Evolutionary conservation across 1,140 invertebrate species (phyloP).

Genomic region (Myzus persicae): DNA sequence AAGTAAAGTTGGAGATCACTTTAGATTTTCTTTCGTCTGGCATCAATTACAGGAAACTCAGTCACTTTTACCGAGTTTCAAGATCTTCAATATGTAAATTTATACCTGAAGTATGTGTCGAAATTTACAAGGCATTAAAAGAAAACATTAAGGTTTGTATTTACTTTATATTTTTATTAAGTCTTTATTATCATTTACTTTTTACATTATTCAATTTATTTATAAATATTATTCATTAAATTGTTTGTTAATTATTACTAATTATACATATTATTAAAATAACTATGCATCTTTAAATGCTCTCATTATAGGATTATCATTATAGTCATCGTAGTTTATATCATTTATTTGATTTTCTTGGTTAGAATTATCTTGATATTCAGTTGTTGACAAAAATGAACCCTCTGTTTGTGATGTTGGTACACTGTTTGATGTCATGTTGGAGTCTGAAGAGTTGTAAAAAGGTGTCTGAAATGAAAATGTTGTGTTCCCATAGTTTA

Average conservation of each 20-base stretch:
- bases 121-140: conserved; percentile 9
- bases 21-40: not conserved
- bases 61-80: not conserved
- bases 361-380: conserved; percentile 14
- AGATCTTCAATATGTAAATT: conserved; percentile 9
- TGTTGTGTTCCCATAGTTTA: conserved; percentile 9
- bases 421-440: conserved; percentile 20
- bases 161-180: conserved; percentile 11
- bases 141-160: not conserved
- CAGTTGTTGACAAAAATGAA: conserved; percentile 16
- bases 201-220: not conserved
- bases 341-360: too few species aligned
- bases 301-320: conserved; percentile 4
- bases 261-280: not conserved
- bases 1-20: not conserved
- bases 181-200: not conserved
- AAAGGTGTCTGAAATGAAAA: conserved; percentile 26
- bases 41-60: not conserved
- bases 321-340: too few species aligned
- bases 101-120: not conserved
- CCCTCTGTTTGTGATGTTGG: conserved; percentile 22
- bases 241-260: not conserved
- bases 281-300: conserved; percentile 10
- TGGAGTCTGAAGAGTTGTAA: conserved; percentile 26
- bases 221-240: not conserved